Conservation (phyloP, 2,797 vertebrate genomes). For the Pangasius macronema region DNA sequence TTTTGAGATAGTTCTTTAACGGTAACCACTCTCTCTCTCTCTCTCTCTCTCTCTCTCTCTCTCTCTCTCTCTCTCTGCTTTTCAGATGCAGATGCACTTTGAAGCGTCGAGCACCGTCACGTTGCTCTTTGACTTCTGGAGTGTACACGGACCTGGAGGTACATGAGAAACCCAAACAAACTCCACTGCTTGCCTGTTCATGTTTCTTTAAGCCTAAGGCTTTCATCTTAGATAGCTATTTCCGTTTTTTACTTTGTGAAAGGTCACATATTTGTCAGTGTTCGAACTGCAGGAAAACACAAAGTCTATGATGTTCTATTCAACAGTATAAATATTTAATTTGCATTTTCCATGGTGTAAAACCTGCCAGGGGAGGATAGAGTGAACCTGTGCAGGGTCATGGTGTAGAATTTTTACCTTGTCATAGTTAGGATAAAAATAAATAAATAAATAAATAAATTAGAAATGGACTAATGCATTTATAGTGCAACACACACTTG, state of each 20-base stretch:
- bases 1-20: background rate
- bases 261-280: background rate
- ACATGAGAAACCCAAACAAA: constrained; percentile 43
- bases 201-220: background rate
- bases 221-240: background rate
- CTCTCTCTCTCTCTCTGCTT: background rate
- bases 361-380: background rate
- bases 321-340: background rate
- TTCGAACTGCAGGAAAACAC: background rate
- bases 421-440: too few species aligned
- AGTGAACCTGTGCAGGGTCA: background rate
- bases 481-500: background rate
- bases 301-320: background rate
- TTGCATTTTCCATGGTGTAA: background rate
- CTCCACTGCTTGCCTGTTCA: background rate
- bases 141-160: constrained; percentile 84
- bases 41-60: background rate
- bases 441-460: too few species aligned
- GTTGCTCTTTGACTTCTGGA: constrained; percentile 93
- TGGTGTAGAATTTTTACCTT: too few species aligned
- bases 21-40: background rate
- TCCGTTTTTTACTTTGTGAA: background rate
- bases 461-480: background rate
- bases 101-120: constrained; percentile 79
- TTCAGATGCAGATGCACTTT: constrained; percentile 86